These are phyloP conservation scores for Drosophila trapezifrons DNA, from an alignment of 1,140 invertebrate genomes.

Conservation along the genomic window DNA sequence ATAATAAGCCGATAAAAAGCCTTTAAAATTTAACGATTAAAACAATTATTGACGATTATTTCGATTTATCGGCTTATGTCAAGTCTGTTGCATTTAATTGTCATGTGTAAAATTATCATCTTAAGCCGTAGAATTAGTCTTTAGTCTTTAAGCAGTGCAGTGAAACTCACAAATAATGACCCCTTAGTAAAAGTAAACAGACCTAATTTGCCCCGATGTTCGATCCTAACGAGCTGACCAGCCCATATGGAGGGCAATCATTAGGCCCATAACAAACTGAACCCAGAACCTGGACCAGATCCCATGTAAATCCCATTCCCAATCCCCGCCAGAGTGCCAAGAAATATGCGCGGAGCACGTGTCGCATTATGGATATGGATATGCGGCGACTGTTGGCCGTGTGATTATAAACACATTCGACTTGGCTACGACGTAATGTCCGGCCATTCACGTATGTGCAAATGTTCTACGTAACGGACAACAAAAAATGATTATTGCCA, in stretches of 20 bases:
- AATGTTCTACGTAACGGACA: conserved; percentile 66
- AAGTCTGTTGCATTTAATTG: conserved; percentile 30
- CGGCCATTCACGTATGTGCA: conserved; percentile 74
- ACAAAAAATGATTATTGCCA: conserved; percentile 77
- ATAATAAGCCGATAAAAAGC: conserved; percentile 26
- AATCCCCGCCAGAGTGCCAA: conserved; percentile 49
- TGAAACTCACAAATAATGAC: conserved; percentile 65
- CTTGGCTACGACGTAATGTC: conserved; percentile 48
- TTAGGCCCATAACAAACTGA: conserved; percentile 57
- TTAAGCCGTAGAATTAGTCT: conserved; percentile 44
- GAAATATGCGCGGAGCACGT: conserved; percentile 75
- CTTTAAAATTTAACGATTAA: neutral
- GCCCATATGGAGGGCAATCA: conserved; percentile 52
- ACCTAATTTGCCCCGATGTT: conserved; percentile 26
- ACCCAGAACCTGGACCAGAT: conserved; percentile 1
- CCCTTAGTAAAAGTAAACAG: conserved; percentile 15
- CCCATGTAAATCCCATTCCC: conserved; percentile 14
- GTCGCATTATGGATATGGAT: conserved; percentile 67
- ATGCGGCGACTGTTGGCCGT: conserved; percentile 59
- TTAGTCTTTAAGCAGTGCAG: conserved; percentile 41
- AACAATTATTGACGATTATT: conserved; percentile 2
- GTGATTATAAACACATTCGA: conserved; percentile 78
- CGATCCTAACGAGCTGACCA: conserved; percentile 51
- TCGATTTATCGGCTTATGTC: conserved; percentile 65
- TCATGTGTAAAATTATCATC: conserved; percentile 22